phyloP scores from a whole-genome alignment of 2,888 invertebrate species.

The Eledone cirrhosa region DNA sequence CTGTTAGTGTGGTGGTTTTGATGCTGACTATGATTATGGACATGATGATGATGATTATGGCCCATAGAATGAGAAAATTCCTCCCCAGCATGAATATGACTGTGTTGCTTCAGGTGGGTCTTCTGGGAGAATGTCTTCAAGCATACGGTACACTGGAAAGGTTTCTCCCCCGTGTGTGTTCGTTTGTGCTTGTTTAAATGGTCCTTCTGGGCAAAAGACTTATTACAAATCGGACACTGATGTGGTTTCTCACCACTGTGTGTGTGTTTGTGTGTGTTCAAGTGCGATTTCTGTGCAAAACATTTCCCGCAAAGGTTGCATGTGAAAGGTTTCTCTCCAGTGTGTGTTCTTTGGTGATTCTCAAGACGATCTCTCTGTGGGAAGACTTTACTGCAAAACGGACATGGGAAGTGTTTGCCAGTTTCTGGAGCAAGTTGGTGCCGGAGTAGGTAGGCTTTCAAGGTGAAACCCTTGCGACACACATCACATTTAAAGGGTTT shows the following conservation, averaged over 20 bases:
- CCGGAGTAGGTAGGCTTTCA: conserved; percentile 16
- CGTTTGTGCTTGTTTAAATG: conserved; percentile 16
- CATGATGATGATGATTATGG: conserved; percentile 11
- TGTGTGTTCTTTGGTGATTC: not conserved
- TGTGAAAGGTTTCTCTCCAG: conserved; percentile 1
- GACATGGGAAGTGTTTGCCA: conserved; percentile 24
- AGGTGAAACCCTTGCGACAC: conserved; percentile 17
- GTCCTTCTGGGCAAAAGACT: conserved; percentile 22
- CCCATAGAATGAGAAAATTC: not conserved
- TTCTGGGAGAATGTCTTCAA: conserved; percentile 16
- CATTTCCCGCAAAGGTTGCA: conserved; percentile 15
- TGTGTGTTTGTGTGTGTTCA: conserved; percentile 15
- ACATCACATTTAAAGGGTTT: conserved; percentile 10
- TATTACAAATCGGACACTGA: conserved; percentile 10
- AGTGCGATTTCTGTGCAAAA: conserved; percentile 12
- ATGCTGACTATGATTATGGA: not conserved
- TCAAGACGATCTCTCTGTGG: conserved; percentile 21
- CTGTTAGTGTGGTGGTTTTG: not conserved
- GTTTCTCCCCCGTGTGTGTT: conserved; percentile 16
- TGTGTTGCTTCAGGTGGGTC: conserved; percentile 22
- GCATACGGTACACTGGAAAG: conserved; percentile 9
- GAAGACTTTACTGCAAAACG: conserved; percentile 10
- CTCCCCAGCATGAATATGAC: not conserved
- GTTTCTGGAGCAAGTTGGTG: conserved; percentile 14
- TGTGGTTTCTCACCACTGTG: conserved; percentile 23